Conservation (phyloP, 1,140 invertebrate species). For the Vanessa atalanta region DNA sequence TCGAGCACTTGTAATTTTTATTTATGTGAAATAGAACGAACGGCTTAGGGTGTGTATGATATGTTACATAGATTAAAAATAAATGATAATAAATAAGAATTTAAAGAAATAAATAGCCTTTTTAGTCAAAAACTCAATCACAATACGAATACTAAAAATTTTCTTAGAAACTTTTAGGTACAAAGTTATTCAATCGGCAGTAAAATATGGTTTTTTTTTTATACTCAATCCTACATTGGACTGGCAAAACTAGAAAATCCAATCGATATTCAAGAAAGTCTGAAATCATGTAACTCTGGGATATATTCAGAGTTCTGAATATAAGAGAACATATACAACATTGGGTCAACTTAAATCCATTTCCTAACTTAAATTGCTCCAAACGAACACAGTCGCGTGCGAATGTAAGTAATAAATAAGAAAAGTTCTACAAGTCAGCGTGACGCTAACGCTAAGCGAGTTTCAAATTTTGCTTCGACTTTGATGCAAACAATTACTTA, state of each 20-base stretch:
- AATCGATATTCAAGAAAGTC: neutral
- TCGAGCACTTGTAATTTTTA: slow-evolving; percentile 4
- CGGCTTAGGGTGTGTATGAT: neutral
- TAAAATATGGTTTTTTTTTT: too few relatives aligned
- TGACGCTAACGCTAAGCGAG: slow-evolving; percentile 29
- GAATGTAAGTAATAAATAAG: slow-evolving; percentile 25
- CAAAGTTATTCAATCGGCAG: neutral
- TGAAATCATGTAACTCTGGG: neutral
- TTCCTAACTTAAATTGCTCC: slow-evolving; percentile 11
- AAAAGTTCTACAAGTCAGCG: slow-evolving; percentile 8
- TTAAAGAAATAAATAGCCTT: too few relatives aligned
- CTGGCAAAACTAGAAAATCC: slow-evolving; percentile 2
- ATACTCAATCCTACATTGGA: neutral
- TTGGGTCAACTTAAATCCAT: slow-evolving; percentile 13
- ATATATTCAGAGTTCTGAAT: slow-evolving; percentile 3
- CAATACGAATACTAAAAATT: too few relatives aligned
- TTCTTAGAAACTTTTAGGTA: too few relatives aligned
- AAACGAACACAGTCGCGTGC: slow-evolving; percentile 12
- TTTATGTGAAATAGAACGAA: neutral
- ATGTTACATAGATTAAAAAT: neutral
- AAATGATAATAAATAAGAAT: neutral
- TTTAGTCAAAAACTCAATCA: too few relatives aligned
- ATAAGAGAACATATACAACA: slow-evolving; percentile 8
- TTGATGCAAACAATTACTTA: slow-evolving; percentile 38
- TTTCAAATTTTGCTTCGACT: slow-evolving; percentile 30